These are phyloP conservation scores for Gallirallus australis DNA, from an alignment of 2,797 vertebrate species.

Conservation along the genomic window DNA sequence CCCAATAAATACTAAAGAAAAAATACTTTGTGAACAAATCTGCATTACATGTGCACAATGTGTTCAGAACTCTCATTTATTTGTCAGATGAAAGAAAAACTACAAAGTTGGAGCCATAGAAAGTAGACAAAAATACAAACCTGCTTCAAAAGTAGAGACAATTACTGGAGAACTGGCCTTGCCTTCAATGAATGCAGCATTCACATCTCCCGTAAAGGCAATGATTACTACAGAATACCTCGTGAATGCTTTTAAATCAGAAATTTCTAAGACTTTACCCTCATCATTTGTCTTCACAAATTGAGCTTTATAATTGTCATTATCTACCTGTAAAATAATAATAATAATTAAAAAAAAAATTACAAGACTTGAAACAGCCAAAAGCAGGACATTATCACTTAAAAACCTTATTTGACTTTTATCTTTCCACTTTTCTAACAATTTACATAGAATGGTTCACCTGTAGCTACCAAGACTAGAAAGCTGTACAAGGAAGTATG, in stretches of 20 bases:
- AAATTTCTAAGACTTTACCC: conserved; percentile 82
- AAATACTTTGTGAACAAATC: background rate
- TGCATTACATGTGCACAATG: background rate
- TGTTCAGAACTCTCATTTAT: background rate
- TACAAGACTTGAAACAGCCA: background rate
- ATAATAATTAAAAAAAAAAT: background rate
- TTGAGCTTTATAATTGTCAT: conserved; percentile 82
- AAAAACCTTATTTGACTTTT: background rate
- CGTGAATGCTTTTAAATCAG: conserved; percentile 90
- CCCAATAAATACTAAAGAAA: background rate
- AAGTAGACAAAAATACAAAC: conserved; percentile 75
- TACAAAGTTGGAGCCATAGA: background rate
- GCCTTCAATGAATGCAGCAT: conserved; percentile 83
- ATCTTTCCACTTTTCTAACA: background rate
- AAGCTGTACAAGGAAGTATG: background rate
- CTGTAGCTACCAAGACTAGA: background rate
- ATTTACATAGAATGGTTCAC: background rate
- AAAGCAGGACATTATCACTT: background rate
- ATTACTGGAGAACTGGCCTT: conserved; percentile 82
- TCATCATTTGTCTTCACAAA: conserved; percentile 84
- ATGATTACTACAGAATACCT: conserved; percentile 88
- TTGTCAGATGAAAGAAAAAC: background rate
- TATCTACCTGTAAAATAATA: conserved; percentile 81
- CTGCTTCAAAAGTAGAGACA: conserved; percentile 90
- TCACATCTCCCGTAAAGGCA: conserved; percentile 88